Evolutionary conservation across 2,797 vertebrate species (phyloP).

Genomic region (Phaenicophaeus curvirostris): DNA sequence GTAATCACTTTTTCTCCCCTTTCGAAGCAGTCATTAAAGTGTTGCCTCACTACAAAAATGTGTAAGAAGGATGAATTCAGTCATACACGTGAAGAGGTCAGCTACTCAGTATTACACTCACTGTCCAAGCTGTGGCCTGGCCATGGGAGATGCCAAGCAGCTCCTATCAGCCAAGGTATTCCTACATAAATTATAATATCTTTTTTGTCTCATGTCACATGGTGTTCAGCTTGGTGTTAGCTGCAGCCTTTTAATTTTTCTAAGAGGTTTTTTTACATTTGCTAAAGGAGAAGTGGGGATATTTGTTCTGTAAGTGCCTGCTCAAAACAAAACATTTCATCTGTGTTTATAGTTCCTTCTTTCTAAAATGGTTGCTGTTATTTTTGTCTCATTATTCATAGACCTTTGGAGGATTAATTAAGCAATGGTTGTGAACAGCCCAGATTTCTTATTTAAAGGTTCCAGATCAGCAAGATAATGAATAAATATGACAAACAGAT

Average conservation of each 20-base stretch:
- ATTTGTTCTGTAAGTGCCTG: background rate
- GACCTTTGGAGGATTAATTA: conserved; percentile 31
- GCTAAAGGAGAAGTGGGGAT: background rate
- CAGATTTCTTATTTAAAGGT: conserved; percentile 25
- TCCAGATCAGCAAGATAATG: conserved; percentile 27
- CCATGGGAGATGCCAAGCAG: background rate
- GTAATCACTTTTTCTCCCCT: background rate
- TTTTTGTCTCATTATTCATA: conserved; percentile 13
- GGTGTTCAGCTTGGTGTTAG: background rate
- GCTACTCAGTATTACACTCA: background rate
- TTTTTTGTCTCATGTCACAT: background rate
- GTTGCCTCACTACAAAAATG: background rate
- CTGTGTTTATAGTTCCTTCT: conserved; percentile 2
- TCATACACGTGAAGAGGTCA: background rate
- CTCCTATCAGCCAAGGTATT: background rate
- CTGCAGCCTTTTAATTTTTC: background rate
- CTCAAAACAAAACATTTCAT: background rate
- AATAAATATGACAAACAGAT: conserved; percentile 30
- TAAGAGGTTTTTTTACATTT: background rate
- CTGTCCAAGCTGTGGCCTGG: background rate
- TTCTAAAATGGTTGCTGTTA: background rate
- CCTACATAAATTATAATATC: background rate
- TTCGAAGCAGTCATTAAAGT: background rate
- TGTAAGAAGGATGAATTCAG: background rate
- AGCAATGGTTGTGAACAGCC: conserved; percentile 8